phyloP scores from a whole-genome alignment of 2,797 vertebrate species.

The Periophthalmus magnuspinnatus region DNA sequence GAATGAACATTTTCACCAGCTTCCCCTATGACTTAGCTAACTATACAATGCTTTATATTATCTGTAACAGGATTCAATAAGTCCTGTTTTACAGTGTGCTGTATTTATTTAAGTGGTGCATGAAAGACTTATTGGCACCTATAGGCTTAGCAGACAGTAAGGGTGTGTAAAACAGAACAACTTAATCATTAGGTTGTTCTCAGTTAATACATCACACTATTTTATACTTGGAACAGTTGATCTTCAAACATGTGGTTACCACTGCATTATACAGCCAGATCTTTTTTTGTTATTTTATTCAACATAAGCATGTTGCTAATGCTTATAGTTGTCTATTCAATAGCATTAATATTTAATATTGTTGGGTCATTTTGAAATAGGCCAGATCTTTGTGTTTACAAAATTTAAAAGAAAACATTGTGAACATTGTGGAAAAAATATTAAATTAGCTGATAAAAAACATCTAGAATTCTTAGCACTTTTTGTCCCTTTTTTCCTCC shows the following conservation, averaged over 20 bases:
- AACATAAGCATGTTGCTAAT: too few relatives aligned
- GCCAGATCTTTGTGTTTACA: background rate
- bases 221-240: background rate
- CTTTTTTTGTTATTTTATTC: too few relatives aligned
- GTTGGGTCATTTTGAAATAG: background rate
- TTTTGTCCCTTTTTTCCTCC: background rate
- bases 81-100: background rate
- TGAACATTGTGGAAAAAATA: background rate
- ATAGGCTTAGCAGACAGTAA: background rate
- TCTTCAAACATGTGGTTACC: background rate
- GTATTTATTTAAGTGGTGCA: background rate
- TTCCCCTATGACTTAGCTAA: background rate
- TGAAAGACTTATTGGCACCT: background rate
- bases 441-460: background rate
- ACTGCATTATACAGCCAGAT: background rate
- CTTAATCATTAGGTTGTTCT: too few relatives aligned
- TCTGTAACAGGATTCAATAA: background rate
- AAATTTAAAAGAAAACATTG: too few relatives aligned
- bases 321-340: too few relatives aligned
- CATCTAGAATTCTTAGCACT: background rate
- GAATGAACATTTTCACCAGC: conserved; percentile 14
- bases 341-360: background rate
- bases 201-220: too few relatives aligned
- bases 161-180: too few relatives aligned
- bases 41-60: background rate